These are phyloP conservation scores for Hoplodrina blanda DNA, from an alignment of 2,888 invertebrate species.

Conservation along the genomic window DNA sequence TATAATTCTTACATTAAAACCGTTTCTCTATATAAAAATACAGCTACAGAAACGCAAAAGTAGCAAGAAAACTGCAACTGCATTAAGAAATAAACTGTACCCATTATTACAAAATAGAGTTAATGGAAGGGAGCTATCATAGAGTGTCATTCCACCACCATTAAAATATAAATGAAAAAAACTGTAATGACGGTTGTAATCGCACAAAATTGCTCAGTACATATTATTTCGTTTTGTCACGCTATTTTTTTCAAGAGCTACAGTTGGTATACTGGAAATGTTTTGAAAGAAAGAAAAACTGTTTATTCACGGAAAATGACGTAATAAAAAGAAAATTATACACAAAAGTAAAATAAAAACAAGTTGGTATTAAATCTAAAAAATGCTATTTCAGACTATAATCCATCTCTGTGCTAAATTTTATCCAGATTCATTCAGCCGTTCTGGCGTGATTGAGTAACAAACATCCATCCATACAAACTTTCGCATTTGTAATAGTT, in stretches of 20 bases:
- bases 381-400: too few relatives aligned
- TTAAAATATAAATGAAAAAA: slow-evolving; percentile 45
- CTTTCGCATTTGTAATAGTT: neutral
- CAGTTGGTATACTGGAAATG: slow-evolving; percentile 7
- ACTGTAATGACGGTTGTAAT: slow-evolving; percentile 47
- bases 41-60: slow-evolving; percentile 3
- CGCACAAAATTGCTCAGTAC: slow-evolving; percentile 51
- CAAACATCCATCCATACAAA: too few relatives aligned
- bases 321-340: too few relatives aligned
- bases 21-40: neutral
- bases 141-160: slow-evolving; percentile 44
- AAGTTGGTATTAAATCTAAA: too few relatives aligned
- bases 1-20: neutral
- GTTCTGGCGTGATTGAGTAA: too few relatives aligned
- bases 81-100: slow-evolving; percentile 41
- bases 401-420: too few relatives aligned
- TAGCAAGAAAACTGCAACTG: neutral
- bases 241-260: slow-evolving; percentile 46
- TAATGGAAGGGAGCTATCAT: slow-evolving; percentile 45
- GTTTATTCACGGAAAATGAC: too few relatives aligned
- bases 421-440: too few relatives aligned
- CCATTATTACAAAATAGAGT: slow-evolving; percentile 24
- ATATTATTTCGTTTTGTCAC: slow-evolving; percentile 51
- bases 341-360: too few relatives aligned
- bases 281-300: neutral